A percentile compares a stretch with the other conserved stretches of the same genome.
Evolutionary conservation across 2,113 vertebrate genomes (phyloP).

Genomic region (Spilogale gracilis): DNA sequence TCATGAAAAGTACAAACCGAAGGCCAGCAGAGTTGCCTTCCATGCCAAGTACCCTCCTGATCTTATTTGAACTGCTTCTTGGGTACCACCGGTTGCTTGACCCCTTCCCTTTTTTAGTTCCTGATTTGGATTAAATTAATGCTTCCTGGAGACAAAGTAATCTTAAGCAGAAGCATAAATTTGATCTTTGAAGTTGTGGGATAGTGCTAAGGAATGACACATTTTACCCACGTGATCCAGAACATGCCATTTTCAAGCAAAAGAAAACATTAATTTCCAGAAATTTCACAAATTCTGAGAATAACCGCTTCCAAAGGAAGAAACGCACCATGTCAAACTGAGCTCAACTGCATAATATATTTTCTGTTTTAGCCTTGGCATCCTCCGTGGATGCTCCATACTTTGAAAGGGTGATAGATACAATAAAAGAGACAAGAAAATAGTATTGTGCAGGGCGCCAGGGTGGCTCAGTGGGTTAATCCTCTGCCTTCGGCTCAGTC

Average conservation of each 20-base stretch:
- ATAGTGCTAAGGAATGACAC: neutral
- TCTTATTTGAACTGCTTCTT: neutral
- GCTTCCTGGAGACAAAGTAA: neutral
- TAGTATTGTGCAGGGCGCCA: neutral
- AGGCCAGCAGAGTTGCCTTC: neutral
- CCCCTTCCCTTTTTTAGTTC: neutral
- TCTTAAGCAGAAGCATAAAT: neutral
- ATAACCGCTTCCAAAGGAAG: neutral
- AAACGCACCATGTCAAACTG: neutral
- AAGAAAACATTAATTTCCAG: neutral
- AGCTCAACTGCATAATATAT: neutral
- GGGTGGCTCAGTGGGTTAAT: no score
- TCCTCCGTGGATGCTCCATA: neutral
- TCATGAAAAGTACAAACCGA: neutral
- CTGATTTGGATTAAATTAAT: neutral
- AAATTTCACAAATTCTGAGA: neutral
- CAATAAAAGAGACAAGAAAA: neutral
- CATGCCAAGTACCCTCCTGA: neutral
- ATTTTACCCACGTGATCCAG: neutral
- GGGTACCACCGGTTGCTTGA: neutral
- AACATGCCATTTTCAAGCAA: neutral
- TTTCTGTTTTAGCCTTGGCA: neutral
- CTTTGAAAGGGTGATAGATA: neutral
- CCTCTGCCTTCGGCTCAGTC: no score
- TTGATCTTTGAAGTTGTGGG: neutral